Conservation (phyloP, 2,113 vertebrate genomes). For the Athene noctua region DNA sequence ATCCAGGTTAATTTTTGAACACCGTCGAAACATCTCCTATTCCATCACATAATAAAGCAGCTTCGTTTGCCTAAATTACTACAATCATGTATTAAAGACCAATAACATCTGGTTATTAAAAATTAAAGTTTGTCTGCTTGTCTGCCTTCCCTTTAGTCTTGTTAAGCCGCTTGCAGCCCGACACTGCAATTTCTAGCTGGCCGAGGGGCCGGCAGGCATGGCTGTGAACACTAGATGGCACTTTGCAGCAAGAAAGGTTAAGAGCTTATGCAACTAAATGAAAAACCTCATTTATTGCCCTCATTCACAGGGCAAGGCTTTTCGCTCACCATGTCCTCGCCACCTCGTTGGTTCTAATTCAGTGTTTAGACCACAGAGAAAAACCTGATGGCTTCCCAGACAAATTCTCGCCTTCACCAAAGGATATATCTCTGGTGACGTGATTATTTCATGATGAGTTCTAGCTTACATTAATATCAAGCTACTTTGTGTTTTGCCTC, state of each 20-base stretch:
- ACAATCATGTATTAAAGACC: not conserved
- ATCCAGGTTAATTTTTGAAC: not conserved
- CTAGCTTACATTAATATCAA: not conserved
- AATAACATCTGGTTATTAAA: not conserved
- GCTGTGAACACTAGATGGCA: conserved; percentile 72
- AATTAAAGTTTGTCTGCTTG: not conserved
- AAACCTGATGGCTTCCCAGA: not conserved
- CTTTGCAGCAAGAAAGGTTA: conserved; percentile 64
- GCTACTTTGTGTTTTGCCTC: not conserved
- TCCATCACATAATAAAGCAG: not conserved
- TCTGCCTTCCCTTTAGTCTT: not conserved
- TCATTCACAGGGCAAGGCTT: not conserved
- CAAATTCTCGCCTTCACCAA: not conserved
- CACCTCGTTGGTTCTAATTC: not conserved
- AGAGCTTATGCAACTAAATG: not conserved
- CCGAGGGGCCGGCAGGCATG: not conserved
- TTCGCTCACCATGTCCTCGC: not conserved
- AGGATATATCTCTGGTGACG: not conserved
- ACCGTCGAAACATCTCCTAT: not conserved
- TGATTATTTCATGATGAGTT: not conserved
- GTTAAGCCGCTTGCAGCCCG: not conserved
- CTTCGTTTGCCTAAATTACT: not conserved
- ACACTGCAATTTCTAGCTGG: not conserved
- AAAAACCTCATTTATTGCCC: not conserved
- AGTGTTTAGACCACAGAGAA: not conserved